Percentiles rank a stretch among this genome's conserved stretches.
Evolutionary conservation across 2,888 invertebrate species (phyloP).

Genomic region (Mythimna loreyi): DNA sequence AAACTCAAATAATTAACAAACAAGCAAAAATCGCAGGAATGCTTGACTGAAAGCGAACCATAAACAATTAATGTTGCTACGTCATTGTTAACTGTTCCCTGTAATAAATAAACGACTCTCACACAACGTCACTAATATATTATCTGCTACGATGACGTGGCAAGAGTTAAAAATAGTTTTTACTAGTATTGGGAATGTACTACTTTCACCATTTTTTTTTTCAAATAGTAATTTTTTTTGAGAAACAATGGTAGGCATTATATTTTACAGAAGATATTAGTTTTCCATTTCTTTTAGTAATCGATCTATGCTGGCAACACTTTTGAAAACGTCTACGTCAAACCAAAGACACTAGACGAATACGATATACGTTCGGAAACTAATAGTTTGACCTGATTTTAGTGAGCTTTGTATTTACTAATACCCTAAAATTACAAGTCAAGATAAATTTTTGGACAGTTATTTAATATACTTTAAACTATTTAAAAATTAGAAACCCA

Average conservation of each 20-base stretch:
- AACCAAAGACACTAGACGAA: constrained; percentile 22
- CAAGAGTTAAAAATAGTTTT: neutral
- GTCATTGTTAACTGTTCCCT: constrained; percentile 32
- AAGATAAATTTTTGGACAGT: neutral
- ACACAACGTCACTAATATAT: neutral
- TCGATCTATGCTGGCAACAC: constrained; percentile 37
- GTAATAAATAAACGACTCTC: constrained; percentile 4
- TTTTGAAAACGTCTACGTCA: constrained; percentile 33
- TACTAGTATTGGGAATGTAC: no score
- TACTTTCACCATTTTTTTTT: no score
- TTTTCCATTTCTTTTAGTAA: constrained; percentile 10
- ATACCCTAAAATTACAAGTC: neutral
- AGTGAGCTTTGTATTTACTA: no score
- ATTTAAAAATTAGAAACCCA: no score
- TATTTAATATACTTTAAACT: neutral
- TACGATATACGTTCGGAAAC: constrained; percentile 47
- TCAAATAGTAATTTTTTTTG: neutral
- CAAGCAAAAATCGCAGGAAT: constrained; percentile 72
- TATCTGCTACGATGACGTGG: neutral
- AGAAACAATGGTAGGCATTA: neutral
- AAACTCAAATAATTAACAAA: constrained; percentile 75
- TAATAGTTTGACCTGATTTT: neutral
- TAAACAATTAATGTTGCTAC: constrained; percentile 61
- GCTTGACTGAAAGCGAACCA: constrained; percentile 67
- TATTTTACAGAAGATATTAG: accelerated